Percentiles rank a stretch among this genome's conserved stretches.
Evolutionary conservation across 2,797 vertebrate species (phyloP).

Genomic region (Tangara arthus): DNA sequence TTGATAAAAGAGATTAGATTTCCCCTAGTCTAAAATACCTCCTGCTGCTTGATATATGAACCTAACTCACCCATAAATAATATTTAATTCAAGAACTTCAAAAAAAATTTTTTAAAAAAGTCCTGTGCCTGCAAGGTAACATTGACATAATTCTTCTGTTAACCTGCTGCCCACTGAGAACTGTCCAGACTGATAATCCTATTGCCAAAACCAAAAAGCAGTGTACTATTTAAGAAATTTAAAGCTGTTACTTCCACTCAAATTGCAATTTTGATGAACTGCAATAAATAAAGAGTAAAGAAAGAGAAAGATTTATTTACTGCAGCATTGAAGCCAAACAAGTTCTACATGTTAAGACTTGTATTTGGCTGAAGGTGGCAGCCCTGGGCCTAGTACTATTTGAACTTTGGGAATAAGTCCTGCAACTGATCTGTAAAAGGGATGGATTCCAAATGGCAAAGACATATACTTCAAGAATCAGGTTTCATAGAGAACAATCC

Average conservation of each 20-base stretch:
- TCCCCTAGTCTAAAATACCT: neutral
- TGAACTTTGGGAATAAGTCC: neutral
- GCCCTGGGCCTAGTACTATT: neutral
- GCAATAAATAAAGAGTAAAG: neutral
- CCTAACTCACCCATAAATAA: constrained; percentile 19
- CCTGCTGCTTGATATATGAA: constrained; percentile 46
- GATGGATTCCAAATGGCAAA: neutral
- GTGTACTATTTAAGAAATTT: neutral
- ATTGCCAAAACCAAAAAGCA: neutral
- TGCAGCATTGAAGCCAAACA: neutral
- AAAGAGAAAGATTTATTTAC: neutral
- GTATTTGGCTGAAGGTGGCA: constrained; percentile 41
- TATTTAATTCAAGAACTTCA: constrained; percentile 38
- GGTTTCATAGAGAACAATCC: neutral
- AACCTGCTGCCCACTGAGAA: neutral
- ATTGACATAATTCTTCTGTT: neutral
- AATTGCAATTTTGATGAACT: neutral
- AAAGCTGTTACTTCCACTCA: neutral
- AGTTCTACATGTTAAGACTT: neutral
- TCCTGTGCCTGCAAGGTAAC: constrained; percentile 5
- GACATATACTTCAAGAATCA: neutral
- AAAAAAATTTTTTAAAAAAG: neutral
- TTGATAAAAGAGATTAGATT: constrained; percentile 37
- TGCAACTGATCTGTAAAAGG: neutral
- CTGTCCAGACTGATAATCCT: neutral